Percentiles rank a stretch among this genome's conserved stretches.
Evolutionary conservation across 2,113 vertebrate genomes (phyloP).

Genomic region (Lipotes vexillifer): DNA sequence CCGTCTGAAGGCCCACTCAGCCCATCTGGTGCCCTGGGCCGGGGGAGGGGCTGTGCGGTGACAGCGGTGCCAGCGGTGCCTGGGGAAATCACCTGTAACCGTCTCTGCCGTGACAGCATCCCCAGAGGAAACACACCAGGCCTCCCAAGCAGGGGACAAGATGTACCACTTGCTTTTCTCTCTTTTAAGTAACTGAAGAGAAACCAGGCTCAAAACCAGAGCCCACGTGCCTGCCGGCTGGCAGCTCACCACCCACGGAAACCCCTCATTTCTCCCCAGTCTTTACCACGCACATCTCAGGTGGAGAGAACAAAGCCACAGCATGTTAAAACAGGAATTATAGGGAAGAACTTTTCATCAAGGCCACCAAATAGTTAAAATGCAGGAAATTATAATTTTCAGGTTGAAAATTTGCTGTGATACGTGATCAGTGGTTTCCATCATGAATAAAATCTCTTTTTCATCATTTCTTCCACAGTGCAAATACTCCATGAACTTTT

Average conservation of each 20-base stretch:
- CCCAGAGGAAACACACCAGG: rapidly evolving
- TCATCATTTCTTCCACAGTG: not conserved
- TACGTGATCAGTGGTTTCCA: not conserved
- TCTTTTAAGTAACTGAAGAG: not conserved
- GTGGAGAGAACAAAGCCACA: no score
- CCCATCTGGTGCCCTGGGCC: rapidly evolving
- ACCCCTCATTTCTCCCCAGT: not conserved
- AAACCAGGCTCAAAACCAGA: not conserved
- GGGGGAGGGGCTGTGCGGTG: not conserved
- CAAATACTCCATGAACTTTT: conserved; percentile 40
- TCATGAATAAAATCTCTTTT: conserved; percentile 26
- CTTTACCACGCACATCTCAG: not conserved
- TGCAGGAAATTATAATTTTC: conserved; percentile 42
- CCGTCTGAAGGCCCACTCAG: not conserved
- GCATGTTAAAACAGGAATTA: no score
- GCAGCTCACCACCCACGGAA: not conserved
- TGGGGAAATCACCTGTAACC: rapidly evolving
- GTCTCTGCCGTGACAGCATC: rapidly evolving
- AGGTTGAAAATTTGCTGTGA: not conserved
- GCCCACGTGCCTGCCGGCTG: not conserved
- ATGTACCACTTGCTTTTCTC: not conserved
- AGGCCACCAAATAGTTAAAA: conserved; percentile 25
- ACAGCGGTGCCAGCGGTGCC: not conserved
- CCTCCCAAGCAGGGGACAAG: rapidly evolving
- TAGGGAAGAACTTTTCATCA: not conserved